Percentiles rank a stretch among this genome's conserved stretches.
These are phyloP conservation scores for Synergus japonicus DNA, from an alignment of 2,888 invertebrate genomes.

Conservation along the genomic window DNA sequence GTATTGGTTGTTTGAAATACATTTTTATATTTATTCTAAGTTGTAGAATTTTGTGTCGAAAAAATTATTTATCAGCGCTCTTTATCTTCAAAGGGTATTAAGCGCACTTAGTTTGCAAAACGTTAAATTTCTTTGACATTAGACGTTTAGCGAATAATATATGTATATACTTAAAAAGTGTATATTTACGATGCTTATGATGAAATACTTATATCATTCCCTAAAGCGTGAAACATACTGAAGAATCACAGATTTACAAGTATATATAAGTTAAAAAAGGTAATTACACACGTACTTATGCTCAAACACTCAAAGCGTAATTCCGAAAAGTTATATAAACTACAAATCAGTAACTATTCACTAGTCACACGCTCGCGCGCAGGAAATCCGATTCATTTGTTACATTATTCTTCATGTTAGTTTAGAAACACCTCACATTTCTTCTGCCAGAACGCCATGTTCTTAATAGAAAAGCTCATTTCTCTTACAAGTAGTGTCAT, in stretches of 20 bases:
- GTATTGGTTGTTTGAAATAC: neutral
- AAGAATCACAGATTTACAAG: neutral
- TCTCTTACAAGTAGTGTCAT: neutral
- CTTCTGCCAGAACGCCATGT: neutral
- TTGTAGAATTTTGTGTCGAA: too few relatives aligned
- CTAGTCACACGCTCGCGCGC: constrained; percentile 17
- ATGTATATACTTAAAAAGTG: too few relatives aligned
- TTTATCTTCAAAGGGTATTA: too few relatives aligned
- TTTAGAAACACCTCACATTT: constrained; percentile 7
- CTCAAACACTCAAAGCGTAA: constrained; percentile 13
- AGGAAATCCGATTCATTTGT: constrained; percentile 24
- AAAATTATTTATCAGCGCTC: too few relatives aligned
- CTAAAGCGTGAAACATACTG: neutral
- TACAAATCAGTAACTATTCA: constrained; percentile 12
- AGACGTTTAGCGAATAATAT: too few relatives aligned
- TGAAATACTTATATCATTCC: neutral
- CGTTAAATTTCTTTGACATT: too few relatives aligned
- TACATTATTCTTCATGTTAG: constrained; percentile 5
- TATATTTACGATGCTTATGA: neutral
- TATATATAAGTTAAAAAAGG: neutral
- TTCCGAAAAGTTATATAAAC: constrained; percentile 28
- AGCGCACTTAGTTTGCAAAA: too few relatives aligned
- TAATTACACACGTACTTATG: constrained; percentile 11
- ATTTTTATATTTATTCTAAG: neutral
- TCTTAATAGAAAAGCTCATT: neutral